Conservation (phyloP, 1,140 invertebrate species). For the Drosophila yakuba region DNA sequence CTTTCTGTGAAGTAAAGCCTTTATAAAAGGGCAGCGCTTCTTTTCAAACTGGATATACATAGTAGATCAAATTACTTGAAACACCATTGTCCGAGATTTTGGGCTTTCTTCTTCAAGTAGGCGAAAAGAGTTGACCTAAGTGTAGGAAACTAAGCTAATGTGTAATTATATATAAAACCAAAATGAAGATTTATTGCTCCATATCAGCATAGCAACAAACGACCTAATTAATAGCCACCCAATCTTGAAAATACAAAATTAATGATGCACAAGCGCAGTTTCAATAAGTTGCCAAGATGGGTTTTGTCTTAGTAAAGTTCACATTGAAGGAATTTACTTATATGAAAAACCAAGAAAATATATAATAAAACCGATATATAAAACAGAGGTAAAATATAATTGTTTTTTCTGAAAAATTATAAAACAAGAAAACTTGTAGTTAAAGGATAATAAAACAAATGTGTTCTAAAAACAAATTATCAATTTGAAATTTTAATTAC, state of each 20-base stretch:
- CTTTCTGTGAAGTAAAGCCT: conserved; percentile 31
- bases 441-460: no score
- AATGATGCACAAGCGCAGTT: conserved; percentile 34
- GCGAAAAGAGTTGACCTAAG: not conserved
- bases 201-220: conserved; percentile 28
- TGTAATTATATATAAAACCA: conserved; percentile 17
- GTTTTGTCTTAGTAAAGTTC: not conserved
- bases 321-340: no score
- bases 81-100: conserved; percentile 9
- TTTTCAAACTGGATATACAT: conserved; percentile 12
- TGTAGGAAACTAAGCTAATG: not conserved
- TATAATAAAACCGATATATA: no score
- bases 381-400: no score
- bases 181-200: conserved; percentile 43
- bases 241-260: conserved; percentile 34
- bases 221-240: conserved; percentile 37
- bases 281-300: conserved; percentile 18
- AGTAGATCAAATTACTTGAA: conserved; percentile 2
- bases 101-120: no score
- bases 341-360: no score
- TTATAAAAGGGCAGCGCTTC: conserved; percentile 16
- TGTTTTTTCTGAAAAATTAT: no score
- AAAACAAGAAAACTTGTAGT: no score
- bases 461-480: no score
- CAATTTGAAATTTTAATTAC: no score